A percentile compares a stretch with the other conserved stretches of the same genome.
These are phyloP conservation scores for Gopherus flavomarginatus DNA, from an alignment of 2,113 vertebrate genomes.

Conservation along the genomic window DNA sequence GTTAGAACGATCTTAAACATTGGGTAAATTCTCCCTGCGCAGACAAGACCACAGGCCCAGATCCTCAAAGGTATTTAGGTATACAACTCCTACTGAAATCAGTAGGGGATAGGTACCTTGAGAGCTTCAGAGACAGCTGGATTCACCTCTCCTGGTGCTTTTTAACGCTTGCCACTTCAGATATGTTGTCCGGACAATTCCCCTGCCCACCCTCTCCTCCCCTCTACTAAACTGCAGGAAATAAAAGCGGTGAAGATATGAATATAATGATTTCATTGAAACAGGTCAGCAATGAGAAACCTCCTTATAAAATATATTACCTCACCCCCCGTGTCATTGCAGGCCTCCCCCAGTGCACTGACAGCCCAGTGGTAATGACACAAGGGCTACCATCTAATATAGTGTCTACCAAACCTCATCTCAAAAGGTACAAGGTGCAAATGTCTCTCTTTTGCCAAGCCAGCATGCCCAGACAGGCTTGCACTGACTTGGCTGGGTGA, in stretches of 20 bases:
- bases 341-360: background rate
- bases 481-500: background rate
- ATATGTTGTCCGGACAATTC: slow-evolving; percentile 43
- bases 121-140: background rate
- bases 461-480: background rate
- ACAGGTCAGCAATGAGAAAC: slow-evolving; percentile 22
- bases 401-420: background rate
- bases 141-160: slow-evolving; percentile 34
- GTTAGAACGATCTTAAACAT: background rate
- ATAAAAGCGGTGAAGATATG: background rate
- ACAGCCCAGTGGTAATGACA: background rate
- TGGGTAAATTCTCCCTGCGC: background rate
- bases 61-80: background rate
- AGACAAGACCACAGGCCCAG: background rate
- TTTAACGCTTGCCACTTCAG: slow-evolving; percentile 49
- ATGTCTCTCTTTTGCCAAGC: background rate
- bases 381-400: background rate
- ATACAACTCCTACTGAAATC: background rate
- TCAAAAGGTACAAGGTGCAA: background rate
- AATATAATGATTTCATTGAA: slow-evolving; percentile 52
- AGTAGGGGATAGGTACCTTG: background rate
- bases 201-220: background rate
- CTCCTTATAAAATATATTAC: background rate
- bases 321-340: background rate
- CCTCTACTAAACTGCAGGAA: slow-evolving; percentile 15